phyloP scores from a whole-genome alignment of 2,888 invertebrate species.

The Tolmerus cingulatus region DNA sequence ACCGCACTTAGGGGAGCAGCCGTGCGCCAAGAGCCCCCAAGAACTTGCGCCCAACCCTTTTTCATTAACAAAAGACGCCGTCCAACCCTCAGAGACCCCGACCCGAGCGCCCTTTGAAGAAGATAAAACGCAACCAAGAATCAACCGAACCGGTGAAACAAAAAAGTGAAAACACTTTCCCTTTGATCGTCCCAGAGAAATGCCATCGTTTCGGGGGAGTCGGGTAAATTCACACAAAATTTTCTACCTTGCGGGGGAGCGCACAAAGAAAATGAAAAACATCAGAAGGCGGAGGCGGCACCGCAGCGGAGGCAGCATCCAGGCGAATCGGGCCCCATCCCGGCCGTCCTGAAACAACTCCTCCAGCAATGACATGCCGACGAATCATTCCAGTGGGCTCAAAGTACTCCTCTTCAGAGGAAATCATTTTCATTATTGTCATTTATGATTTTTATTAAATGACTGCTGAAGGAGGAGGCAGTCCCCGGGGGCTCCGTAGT shows the following conservation, averaged over 20 bases:
- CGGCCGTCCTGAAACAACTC: background rate
- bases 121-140: conserved; percentile 33
- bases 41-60: conserved; percentile 1
- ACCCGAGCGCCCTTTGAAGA: conserved; percentile 11
- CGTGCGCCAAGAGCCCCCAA: background rate
- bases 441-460: conserved; percentile 41
- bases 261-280: conserved; percentile 29
- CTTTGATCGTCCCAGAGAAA: conserved; percentile 36
- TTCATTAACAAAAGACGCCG: conserved; percentile 16
- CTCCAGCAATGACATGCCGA: background rate
- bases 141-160: conserved; percentile 30
- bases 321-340: background rate
- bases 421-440: conserved; percentile 44
- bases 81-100: background rate
- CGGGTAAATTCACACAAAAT: conserved; percentile 40
- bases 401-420: conserved; percentile 37
- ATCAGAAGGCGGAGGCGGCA: background rate
- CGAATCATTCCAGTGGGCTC: conserved; percentile 30
- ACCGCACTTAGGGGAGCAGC: background rate
- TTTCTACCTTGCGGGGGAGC: conserved; percentile 28
- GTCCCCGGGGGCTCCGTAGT: background rate
- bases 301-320: background rate
- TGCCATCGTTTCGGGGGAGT: background rate
- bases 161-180: conserved; percentile 32
- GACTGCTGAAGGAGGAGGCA: background rate